Base-by-base conservation (phyloP, 2,113 vertebrate species). In the Eclectus roratus region DNA sequence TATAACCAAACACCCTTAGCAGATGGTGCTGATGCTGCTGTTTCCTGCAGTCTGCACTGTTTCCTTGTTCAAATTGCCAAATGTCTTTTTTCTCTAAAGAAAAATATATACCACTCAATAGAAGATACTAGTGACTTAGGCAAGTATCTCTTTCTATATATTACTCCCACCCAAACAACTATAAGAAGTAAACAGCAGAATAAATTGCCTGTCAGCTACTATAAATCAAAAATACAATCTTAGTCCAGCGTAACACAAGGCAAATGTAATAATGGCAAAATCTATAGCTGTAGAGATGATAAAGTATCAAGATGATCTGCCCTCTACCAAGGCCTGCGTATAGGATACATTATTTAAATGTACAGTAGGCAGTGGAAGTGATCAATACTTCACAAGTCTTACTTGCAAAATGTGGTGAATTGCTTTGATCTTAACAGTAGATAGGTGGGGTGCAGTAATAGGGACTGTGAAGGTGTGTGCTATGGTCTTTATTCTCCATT, bases 191-290 rank as follows among this genome's bases (percentile, higher is more conserved):
- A 98, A 96, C 85, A 96, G 93, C 70, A 64, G 88, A 97, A 98
- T 98, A 97, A 97, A 98, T 97, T 96, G 96, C 81, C 77, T 93
- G 85, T 94, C 91, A 96, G 92, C 87, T 94, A 85, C 68, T 90
- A 97, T 98, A 97, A 97, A 97, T 98, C 97, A 98, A 94, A 95
- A 96, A 83, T 70, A 92, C 88, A 92, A 92, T 95, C 96, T 94
- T 95, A 82, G 84, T 92, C 90, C 90, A 86, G 85, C 88, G 84
- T 91, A 97, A 96, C 28, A 7, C 90, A 77, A 96, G 91, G 96
- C 94, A 98, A 97, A 97, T 97, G 96, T 90, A 96, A 94, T 95
- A 97, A 96, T 96, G 91, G 88, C 90, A 97, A 97, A 97, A 98
- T 98, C 97, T 93, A 98, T 97, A 96, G 88, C 92, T 93, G 79